Evolutionary conservation across 2,113 vertebrate species (phyloP), one percentile per base, ranked within the genome.

Genomic region (Sturnira hondurensis): DNA sequence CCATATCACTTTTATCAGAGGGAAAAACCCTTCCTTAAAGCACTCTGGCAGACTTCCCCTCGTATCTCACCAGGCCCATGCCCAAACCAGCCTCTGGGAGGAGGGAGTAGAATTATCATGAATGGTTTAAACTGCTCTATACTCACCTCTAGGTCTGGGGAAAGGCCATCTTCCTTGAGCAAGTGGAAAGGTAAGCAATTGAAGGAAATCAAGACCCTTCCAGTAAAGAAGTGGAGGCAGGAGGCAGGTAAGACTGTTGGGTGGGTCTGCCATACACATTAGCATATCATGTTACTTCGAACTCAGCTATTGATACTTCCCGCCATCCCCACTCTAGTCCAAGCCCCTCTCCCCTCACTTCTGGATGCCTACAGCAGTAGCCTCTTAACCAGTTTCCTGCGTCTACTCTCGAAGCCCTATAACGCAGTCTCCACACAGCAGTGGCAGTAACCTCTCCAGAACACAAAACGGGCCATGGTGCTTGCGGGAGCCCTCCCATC

Each of bases 1-100:
- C 56, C 45, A 68, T n/a, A 78, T 56, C 61, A 84, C 36, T 74
- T 54, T 86, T 92, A 94, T 71, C 58, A 5, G 7, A 26, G 78
- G 84, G 61, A 86, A 95, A 95, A 95, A 3, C 63, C 45, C 84
- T 95, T 88, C 71, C 68, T 73, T 91, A 45, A 83, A 73, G 45
- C 54, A 33, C 28, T 26, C 45, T 68, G 22, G 43, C 17, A 86
- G 26, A 63, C 22, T 56, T 89, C 52, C 31, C 12, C 13, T 85
- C 76, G 2, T n/a, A 45, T 73, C 38, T 88, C 36, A 81, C 38
- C 36, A 63, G 24, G 10, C 31, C 22, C 56, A 5, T 77, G 43
- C 22, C 63, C 87, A 74, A 92, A n/a, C 17, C 22, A 73, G 45
- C 88, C 74, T 13, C 61, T 65, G 38, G 52, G 52, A 38, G n/a